phyloP scores from a whole-genome alignment of 1,140 invertebrate species.

The Plectrocnemia conspersa region DNA sequence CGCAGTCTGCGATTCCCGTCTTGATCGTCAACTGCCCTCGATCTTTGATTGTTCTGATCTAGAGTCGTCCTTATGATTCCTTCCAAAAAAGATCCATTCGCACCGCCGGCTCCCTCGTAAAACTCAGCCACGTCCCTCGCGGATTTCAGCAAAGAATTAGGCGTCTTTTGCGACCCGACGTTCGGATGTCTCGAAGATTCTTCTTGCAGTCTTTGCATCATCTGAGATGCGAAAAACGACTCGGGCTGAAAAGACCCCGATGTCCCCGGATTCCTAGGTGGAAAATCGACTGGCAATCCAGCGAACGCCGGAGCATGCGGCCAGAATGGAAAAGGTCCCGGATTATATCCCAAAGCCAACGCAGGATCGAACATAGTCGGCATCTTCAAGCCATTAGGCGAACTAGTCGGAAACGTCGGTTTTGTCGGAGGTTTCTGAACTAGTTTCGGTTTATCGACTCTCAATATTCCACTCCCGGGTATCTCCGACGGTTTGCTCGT shows the following conservation, averaged over 20 bases:
- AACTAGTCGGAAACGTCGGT: conserved; percentile 59
- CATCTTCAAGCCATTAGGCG: conserved; percentile 65
- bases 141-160: conserved; percentile 46
- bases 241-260: conserved; percentile 53
- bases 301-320: conserved; percentile 45
- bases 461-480: conserved; percentile 31
- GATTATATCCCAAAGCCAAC: conserved; percentile 49
- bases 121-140: conserved; percentile 58
- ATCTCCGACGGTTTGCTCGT: conserved; percentile 43
- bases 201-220: conserved; percentile 74
- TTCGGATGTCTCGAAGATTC: conserved; percentile 51
- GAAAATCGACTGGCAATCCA: conserved; percentile 52
- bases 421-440: conserved; percentile 55
- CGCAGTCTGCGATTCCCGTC: conserved; percentile 41
- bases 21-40: conserved; percentile 43
- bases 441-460: conserved; percentile 35
- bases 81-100: conserved; percentile 72
- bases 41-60: conserved; percentile 55
- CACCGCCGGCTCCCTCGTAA: conserved; percentile 55
- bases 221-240: conserved; percentile 72
- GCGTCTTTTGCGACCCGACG: conserved; percentile 35
- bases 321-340: conserved; percentile 62
- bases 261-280: conserved; percentile 41
- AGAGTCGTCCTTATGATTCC: conserved; percentile 75
- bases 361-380: conserved; percentile 58